Conservation (phyloP, 2,888 invertebrate genomes). For the Minunthozetes semirufus region DNA sequence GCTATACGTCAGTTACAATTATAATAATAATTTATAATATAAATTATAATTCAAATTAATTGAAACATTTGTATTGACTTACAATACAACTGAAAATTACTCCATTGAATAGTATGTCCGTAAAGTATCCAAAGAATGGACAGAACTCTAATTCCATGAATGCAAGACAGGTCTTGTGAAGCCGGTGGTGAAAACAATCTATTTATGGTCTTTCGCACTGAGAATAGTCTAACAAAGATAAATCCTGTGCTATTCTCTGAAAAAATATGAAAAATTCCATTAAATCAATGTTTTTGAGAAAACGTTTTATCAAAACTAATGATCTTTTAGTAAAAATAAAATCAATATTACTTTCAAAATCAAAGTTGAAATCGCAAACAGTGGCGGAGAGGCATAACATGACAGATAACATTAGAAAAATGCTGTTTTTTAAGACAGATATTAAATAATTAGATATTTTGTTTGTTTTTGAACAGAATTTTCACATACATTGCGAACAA, state of each 20-base stretch:
- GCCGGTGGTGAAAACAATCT: slow-evolving; percentile 4
- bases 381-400: neutral
- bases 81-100: slow-evolving; percentile 26
- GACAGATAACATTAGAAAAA: neutral
- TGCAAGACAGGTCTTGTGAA: slow-evolving; percentile 35
- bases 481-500: slow-evolving; percentile 27
- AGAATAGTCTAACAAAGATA: slow-evolving; percentile 8
- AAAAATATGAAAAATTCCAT: neutral
- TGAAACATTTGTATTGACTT: neutral
- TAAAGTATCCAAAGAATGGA: slow-evolving; percentile 39
- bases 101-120: slow-evolving; percentile 38
- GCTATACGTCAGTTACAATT: neutral
- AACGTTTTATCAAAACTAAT: neutral
- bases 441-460: neutral
- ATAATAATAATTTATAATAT: neutral
- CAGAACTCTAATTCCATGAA: slow-evolving; percentile 38
- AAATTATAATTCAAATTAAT: neutral
- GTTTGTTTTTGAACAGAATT: neutral
- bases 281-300: neutral
- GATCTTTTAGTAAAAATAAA: neutral
- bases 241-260: slow-evolving; percentile 1
- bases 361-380: neutral
- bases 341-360: neutral
- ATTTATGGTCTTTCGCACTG: neutral
- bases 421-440: neutral